Percentiles rank a stretch among this genome's conserved stretches.
phyloP scores from a whole-genome alignment of 2,797 vertebrate genomes.

The Pseudochromis fuscus region DNA sequence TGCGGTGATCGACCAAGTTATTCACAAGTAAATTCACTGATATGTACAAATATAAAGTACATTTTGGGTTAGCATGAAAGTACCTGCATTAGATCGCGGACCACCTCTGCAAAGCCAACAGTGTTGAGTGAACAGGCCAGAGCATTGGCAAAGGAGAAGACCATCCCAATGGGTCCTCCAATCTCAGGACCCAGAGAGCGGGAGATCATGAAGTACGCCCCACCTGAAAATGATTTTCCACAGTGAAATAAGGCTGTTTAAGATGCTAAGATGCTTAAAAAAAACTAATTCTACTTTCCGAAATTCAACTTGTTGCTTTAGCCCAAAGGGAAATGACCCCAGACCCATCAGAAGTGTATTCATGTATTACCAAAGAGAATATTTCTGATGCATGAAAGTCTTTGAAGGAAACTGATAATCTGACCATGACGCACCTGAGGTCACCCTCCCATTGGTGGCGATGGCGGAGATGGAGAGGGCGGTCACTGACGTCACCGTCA shows the following conservation, averaged over 20 bases:
- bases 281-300: too few species aligned
- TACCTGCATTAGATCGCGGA: constrained; percentile 78
- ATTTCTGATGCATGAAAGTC: too few species aligned
- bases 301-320: too few species aligned
- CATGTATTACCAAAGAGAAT: too few species aligned
- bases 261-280: neutral
- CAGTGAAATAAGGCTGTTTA: neutral
- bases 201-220: constrained; percentile 85
- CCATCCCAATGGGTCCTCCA: constrained; percentile 80
- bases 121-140: constrained; percentile 83
- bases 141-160: constrained; percentile 84
- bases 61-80: neutral
- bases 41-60: neutral
- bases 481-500: constrained; percentile 80
- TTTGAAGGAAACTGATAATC: neutral
- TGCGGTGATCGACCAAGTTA: constrained; percentile 38
- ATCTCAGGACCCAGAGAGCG: constrained; percentile 83
- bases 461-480: constrained; percentile 85
- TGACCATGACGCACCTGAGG: constrained; percentile 72
- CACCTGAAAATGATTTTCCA: constrained; percentile 62
- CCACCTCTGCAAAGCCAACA: constrained; percentile 83
- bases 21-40: too few species aligned
- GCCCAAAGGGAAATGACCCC: too few species aligned
- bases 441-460: constrained; percentile 85
- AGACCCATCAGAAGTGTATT: too few species aligned